These are phyloP conservation scores for Eristalis pertinax DNA, from an alignment of 2,888 invertebrate species.

Conservation along the genomic window DNA sequence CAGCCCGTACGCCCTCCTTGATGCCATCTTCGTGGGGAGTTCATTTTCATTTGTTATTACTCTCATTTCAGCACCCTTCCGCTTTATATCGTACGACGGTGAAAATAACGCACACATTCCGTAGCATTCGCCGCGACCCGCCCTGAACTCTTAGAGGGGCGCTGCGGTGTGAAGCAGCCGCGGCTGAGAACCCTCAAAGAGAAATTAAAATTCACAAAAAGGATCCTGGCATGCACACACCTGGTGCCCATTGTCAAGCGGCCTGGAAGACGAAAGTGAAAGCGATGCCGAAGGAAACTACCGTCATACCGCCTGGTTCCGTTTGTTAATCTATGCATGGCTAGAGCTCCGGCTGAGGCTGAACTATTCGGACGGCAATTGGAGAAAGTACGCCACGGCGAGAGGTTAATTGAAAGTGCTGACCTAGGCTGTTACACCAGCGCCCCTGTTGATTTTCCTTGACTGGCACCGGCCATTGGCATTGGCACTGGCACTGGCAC, in stretches of 20 bases:
- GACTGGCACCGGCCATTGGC: conserved; percentile 28
- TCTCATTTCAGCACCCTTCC: conserved; percentile 79
- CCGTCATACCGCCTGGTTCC: neutral
- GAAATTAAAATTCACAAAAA: conserved; percentile 52
- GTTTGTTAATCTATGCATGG: conserved; percentile 7
- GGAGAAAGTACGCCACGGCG: conserved; percentile 40
- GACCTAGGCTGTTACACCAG: conserved; percentile 43
- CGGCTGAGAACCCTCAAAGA: conserved; percentile 32
- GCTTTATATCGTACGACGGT: conserved; percentile 59
- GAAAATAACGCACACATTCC: neutral
- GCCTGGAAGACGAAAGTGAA: conserved; percentile 40
- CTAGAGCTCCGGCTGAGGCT: neutral
- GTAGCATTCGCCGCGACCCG: conserved; percentile 6
- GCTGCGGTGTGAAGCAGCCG: neutral
- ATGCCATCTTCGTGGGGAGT: conserved; percentile 68
- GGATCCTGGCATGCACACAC: conserved; percentile 56
- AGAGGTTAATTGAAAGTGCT: conserved; percentile 65
- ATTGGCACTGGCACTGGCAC: conserved; percentile 25
- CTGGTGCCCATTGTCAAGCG: conserved; percentile 54
- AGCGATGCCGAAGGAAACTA: conserved; percentile 38
- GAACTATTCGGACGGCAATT: conserved; percentile 44
- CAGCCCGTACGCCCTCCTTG: neutral
- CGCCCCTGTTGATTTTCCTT: conserved; percentile 58
- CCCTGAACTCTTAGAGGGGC: conserved; percentile 14
- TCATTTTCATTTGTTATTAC: conserved; percentile 79